These are phyloP conservation scores for Camelus dromedarius DNA, from an alignment of 2,113 vertebrate genomes.

Conservation along the genomic window DNA sequence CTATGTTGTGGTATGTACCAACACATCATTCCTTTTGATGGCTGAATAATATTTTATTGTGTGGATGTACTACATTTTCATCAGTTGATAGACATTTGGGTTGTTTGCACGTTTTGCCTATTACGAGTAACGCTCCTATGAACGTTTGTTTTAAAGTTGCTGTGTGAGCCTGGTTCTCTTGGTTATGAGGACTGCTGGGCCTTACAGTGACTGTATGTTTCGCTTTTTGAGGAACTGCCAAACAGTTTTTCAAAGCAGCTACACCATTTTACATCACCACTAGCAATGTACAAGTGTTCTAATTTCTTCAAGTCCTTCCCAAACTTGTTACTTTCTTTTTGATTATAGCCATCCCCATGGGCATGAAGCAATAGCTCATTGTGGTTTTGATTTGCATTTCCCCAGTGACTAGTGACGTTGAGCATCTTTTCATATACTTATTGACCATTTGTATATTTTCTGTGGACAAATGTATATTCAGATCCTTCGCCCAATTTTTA, in stretches of 20 bases:
- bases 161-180: neutral
- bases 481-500: neutral
- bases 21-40: neutral
- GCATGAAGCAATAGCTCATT: neutral
- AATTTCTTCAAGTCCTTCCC: neutral
- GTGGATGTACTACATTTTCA: neutral
- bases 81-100: neutral
- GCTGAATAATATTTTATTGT: neutral
- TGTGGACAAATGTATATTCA: neutral
- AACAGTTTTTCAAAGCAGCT: neutral
- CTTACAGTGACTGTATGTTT: neutral
- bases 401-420: neutral
- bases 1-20: neutral
- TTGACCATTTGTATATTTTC: neutral
- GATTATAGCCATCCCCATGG: neutral
- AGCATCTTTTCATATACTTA: neutral
- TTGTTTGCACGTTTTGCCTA: neutral
- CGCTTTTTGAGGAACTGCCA: neutral
- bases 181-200: neutral
- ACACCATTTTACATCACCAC: neutral
- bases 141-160: neutral
- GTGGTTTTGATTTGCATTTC: slow-evolving; percentile 18
- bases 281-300: neutral
- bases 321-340: neutral
- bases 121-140: neutral